A percentile compares a stretch with the other conserved stretches of the same genome.
These are phyloP conservation scores for Oryzias javanicus DNA, from an alignment of 2,113 vertebrate species.

Conservation along the genomic window DNA sequence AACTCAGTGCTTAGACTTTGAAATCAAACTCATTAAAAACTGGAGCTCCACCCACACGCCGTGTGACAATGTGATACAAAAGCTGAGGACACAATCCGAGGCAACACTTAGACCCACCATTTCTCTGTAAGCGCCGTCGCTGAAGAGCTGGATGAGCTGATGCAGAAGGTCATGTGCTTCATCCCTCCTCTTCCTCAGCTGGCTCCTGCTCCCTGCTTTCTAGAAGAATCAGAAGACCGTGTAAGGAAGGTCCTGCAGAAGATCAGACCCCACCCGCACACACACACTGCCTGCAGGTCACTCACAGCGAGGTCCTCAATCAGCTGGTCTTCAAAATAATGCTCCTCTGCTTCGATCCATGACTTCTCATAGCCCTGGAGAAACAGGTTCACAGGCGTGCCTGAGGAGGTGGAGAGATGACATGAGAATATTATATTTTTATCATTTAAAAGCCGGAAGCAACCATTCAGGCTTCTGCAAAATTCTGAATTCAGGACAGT, in stretches of 20 bases:
- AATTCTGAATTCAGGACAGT: too few species aligned
- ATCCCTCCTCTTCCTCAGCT: conserved; percentile 84
- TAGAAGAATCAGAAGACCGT: conserved; percentile 44
- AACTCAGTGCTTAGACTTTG: too few species aligned
- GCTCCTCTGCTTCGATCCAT: conserved; percentile 97
- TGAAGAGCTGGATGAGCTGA: conserved; percentile 95
- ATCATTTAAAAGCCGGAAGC: too few species aligned
- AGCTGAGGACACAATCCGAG: too few species aligned
- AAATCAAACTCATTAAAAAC: too few species aligned
- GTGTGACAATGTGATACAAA: too few species aligned
- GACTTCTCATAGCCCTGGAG: conserved; percentile 96
- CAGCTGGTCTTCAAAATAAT: conserved; percentile 96
- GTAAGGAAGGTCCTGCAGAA: too few species aligned
- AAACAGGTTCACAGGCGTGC: conserved; percentile 94
- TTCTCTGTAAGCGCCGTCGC: conserved; percentile 95
- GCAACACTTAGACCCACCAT: conserved; percentile 65
- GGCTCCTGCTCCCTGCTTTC: conserved; percentile 85
- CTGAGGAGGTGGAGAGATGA: conserved; percentile 57
- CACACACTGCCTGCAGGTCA: too few species aligned
- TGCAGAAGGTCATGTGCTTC: conserved; percentile 90
- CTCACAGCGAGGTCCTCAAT: conserved; percentile 94
- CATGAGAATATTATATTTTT: too few species aligned
- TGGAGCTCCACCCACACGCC: too few species aligned
- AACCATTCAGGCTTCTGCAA: too few species aligned
- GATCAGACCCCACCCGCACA: background rate